Evolutionary conservation across 2,888 invertebrate species (phyloP).

Genomic region (Marronus borbonicus): DNA sequence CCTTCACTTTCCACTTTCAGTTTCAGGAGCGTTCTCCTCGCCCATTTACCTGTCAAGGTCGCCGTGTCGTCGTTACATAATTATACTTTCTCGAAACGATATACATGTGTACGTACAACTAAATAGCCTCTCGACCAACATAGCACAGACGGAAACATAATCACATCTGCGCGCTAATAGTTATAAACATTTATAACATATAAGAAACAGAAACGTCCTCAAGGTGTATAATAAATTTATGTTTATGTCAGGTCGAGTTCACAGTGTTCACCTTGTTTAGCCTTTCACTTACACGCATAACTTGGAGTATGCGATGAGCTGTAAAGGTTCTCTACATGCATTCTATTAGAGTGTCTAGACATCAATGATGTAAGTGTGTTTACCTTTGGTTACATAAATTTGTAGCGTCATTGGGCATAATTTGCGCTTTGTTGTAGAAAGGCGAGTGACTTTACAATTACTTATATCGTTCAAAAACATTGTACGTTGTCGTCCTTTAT

Average conservation of each 20-base stretch:
- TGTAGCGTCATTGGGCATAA: background rate
- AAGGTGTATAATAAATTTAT: conserved; percentile 32
- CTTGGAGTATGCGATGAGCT: background rate
- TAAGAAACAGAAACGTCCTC: conserved; percentile 21
- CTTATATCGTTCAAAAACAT: too few relatives aligned
- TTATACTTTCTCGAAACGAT: conserved; percentile 47
- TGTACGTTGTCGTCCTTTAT: too few relatives aligned
- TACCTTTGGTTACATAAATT: conserved; percentile 5
- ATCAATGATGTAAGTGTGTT: conserved; percentile 9
- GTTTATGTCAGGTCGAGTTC: conserved; percentile 43
- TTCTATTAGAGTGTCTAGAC: conserved; percentile 25
- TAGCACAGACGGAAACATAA: conserved; percentile 13
- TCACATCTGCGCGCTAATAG: background rate
- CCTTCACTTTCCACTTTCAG: conserved; percentile 58
- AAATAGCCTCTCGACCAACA: conserved; percentile 3
- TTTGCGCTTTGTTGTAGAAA: background rate
- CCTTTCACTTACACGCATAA: conserved; percentile 26
- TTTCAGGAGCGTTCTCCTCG: conserved; percentile 55
- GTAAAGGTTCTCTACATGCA: conserved; percentile 15
- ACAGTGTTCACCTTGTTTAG: conserved; percentile 33
- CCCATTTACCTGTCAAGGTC: conserved; percentile 49
- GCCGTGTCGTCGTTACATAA: conserved; percentile 44
- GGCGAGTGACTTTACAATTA: background rate
- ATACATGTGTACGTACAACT: conserved; percentile 17
- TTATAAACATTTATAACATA: background rate